Evolutionary conservation across 2,113 vertebrate genomes (phyloP).

Genomic region (Antennarius striatus): DNA sequence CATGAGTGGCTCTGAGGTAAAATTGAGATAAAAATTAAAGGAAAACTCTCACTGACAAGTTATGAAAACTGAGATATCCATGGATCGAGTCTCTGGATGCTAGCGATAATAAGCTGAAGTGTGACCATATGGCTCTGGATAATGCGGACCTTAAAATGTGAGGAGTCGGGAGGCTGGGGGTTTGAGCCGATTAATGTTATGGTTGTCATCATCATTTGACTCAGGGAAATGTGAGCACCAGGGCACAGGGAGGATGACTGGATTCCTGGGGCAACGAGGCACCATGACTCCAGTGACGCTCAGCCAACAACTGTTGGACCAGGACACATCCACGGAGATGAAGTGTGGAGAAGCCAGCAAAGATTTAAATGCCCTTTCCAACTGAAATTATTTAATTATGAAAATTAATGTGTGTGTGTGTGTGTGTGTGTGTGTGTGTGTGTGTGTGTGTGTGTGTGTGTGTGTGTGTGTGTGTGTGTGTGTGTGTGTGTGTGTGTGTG

Average conservation of each 20-base stretch:
- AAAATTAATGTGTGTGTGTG: no score
- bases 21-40: neutral
- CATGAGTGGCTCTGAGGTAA: neutral
- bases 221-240: slow-evolving; percentile 13
- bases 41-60: slow-evolving; percentile 6
- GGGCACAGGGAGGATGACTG: slow-evolving; percentile 11
- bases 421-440: no score
- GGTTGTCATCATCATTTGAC: slow-evolving; percentile 43
- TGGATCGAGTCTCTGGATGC: neutral
- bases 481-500: no score
- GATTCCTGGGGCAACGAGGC: neutral
- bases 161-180: neutral
- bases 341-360: neutral
- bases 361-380: neutral
- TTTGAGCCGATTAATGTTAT: slow-evolving; percentile 31
- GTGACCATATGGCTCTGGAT: slow-evolving; percentile 25
- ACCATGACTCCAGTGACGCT: neutral
- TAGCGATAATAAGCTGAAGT: neutral
- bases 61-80: neutral
- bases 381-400: neutral
- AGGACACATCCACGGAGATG: neutral
- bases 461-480: no score
- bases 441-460: no score
- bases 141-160: slow-evolving; percentile 4
- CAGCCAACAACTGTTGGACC: neutral